Evolutionary conservation across 2,888 invertebrate species (phyloP), one percentile per base, ranked within the genome.

Genomic region (Microctonus aethiopoides): DNA sequence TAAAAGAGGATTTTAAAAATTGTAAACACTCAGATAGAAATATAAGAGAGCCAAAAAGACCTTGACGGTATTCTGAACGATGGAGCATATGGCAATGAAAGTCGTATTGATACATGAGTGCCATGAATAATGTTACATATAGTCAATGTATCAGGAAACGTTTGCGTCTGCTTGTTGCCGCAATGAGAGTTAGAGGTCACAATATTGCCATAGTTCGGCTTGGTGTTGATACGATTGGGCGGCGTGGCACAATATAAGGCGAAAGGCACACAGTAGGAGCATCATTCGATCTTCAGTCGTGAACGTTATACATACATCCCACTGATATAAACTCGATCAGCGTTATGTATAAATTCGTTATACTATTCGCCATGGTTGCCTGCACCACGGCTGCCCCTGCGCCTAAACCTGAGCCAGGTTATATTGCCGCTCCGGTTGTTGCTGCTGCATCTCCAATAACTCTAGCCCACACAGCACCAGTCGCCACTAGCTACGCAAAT

Each of bases 401-500:
- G 54, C 67, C 64, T 79, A 84, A 78, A 72, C 85, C 84, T 26
- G 70, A 79, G 59, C 83, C 82, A 1, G 80, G 83, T 39, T 68
- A 66, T 64, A 56, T 80, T 56, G 84, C 83, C 1, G 83, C 85
- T 1, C 85, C 86, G 52, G 69, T 68, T 5, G 77, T 74, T 56
- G 78, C 78, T 2, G 80, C 80, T 13, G 78, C 79, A 78, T 80
- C n/a, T 78, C 75, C 77, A 20, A 72, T 75, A 46, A 78, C 82
- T 11, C 79, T 82, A 54, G 78, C 85, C 1, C 83, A 81, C 1
- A 87, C 89, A 32, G 88, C 89, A 1, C 91, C 91, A 52, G 88
- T 89, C 26, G 91, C 91, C 75, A 91, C 91, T 76, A 91, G 91
- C 75, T 91, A 91, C 83, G 89, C 91, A 78, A 91, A 91, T 87